phyloP scores from a whole-genome alignment of 2,797 vertebrate species.

The Lepus townsendii region DNA sequence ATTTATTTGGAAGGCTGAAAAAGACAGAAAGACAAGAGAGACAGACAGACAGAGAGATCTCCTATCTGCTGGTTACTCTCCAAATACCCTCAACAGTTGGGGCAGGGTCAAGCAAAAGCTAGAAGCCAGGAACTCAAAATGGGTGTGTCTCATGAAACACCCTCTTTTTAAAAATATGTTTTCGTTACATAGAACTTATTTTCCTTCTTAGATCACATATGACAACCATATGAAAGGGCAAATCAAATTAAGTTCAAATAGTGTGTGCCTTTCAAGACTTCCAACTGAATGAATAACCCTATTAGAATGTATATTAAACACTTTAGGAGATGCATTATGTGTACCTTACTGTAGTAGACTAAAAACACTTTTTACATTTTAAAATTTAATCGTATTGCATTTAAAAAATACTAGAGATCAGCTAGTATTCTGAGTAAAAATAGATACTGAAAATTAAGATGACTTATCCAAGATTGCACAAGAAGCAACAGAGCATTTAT shows the following conservation, averaged over 20 bases:
- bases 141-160: no score
- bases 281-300: not conserved
- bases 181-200: not conserved
- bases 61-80: no score
- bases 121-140: no score
- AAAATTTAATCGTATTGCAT: not conserved
- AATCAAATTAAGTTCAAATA: constrained; percentile 13
- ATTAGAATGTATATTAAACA: not conserved
- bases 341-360: not conserved
- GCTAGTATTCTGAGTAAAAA: not conserved
- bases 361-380: not conserved
- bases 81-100: no score
- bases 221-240: not conserved
- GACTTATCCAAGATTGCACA: not conserved
- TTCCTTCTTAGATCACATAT: not conserved
- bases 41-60: no score
- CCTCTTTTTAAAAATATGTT: not conserved
- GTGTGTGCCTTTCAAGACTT: not conserved
- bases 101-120: no score
- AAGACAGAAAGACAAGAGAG: no score
- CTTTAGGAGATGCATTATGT: not conserved
- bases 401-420: not conserved
- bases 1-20: no score
- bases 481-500: not conserved
- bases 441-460: constrained; percentile 24